Percentiles rank a stretch among this genome's conserved stretches.
Conservation (phyloP, 1,140 invertebrate species). For the Brachionus angularis region DNA sequence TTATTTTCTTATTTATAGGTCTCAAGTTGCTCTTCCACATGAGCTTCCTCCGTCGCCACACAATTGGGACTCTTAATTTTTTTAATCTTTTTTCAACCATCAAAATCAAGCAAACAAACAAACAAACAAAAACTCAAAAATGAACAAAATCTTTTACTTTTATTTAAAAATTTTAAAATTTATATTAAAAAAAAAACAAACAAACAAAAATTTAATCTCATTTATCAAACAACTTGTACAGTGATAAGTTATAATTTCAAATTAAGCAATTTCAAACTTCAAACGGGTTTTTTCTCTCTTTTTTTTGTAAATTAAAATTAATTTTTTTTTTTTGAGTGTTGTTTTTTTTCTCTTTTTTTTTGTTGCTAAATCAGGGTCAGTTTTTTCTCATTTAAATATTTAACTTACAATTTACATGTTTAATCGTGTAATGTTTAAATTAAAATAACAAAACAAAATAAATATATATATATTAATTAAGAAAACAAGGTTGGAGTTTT, state of each 20-base stretch:
- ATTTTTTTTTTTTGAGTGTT: slow-evolving; percentile 22
- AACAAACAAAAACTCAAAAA: no score
- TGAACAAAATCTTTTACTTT: neutral
- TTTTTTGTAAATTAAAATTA: no score
- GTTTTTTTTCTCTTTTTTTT: no score
- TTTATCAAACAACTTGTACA: slow-evolving; percentile 7
- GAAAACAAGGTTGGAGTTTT: no score
- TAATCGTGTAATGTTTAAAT: no score
- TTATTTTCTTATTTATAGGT: slow-evolving; percentile 13
- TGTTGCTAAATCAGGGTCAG: no score
- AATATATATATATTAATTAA: no score
- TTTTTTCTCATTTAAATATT: no score
- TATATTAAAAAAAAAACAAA: neutral
- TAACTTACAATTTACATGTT: no score
- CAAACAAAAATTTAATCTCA: neutral
- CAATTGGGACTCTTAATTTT: slow-evolving; percentile 37
- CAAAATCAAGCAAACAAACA: no score
- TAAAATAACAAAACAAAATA: no score
- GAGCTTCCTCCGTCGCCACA: slow-evolving; percentile 43
- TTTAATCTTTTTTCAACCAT: no score
- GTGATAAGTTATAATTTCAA: slow-evolving; percentile 27
- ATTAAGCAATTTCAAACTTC: neutral
- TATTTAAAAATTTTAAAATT: neutral
- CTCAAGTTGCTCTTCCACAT: slow-evolving; percentile 37
- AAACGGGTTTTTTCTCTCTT: neutral